Base-by-base conservation (phyloP, 2,113 vertebrate genomes). In the Rhabdomys dilectus region DNA sequence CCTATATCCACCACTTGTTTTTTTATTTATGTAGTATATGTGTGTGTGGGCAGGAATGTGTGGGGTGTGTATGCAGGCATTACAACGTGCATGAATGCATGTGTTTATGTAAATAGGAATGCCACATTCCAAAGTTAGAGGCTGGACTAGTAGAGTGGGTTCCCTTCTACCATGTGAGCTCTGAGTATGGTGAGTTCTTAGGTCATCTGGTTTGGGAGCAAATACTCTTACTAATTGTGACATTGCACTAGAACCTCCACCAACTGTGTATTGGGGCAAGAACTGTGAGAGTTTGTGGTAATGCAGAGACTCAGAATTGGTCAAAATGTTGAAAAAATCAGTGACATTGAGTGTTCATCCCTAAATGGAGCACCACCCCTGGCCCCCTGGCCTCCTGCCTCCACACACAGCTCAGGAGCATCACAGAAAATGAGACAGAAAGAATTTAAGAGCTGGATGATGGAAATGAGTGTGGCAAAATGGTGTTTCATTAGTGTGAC, bases 91-190 rank as follows among this genome's bases (percentile, higher is more conserved):
- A 13, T 6, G 21, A 2, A 15, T 9, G 10, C n/a, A 42, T 31
- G 6, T 31, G 7, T 78, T 1, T 68, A 0, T 36, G 60, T 51
- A 31, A 34, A 48, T 68, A 45, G 1, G 5, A 45, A 86, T 48
- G 60, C 39, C 24, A 31, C 21, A 42, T 7, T 15, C 0, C 58
- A 84, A 36, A 42, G 58, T 26, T 64, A 15, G 9, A 48, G 29
- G 29, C 1, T 3, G 64, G 10, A 6, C 26, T 45, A 21, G 1
- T 6, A 45, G 1, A 64, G 26, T 42, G 56, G 3, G 10, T 42
- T 85, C 16, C 8, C 4, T 45, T 85, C 24, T 24, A 29, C 26
- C 81, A 31, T 8, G 0, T 66, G 26, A 34, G 2, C 21, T 42
- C 39, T 66, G 42, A 66, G 17, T 12, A 36, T 68, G 12, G 29